Evolutionary conservation across 1,140 invertebrate genomes (phyloP).

Genomic region (Drosophila bipectinata): DNA sequence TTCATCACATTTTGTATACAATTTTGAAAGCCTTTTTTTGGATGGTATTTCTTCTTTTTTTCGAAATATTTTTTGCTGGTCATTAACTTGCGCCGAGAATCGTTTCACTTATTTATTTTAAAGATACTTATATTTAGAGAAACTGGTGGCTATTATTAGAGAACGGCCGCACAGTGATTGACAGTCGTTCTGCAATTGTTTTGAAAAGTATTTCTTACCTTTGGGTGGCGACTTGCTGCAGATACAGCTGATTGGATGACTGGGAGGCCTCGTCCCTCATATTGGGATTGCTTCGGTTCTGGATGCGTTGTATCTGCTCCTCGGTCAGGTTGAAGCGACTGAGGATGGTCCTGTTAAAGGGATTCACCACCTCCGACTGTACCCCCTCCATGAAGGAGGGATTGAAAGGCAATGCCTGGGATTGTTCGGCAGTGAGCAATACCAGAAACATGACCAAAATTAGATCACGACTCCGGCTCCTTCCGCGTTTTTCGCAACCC

Average conservation of each 20-base stretch:
- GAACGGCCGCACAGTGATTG: conserved; percentile 37
- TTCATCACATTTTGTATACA: conserved; percentile 30
- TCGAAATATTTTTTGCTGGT: conserved; percentile 7
- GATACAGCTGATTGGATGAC: conserved; percentile 21
- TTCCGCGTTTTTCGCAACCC: conserved; percentile 34
- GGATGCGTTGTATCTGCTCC: conserved; percentile 67
- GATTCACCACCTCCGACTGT: conserved; percentile 71
- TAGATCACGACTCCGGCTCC: conserved; percentile 24
- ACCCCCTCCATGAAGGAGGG: conserved; percentile 60
- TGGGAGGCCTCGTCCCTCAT: conserved; percentile 42
- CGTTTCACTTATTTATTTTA: conserved; percentile 34
- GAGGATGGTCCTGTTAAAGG: conserved; percentile 71
- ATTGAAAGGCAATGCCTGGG: conserved; percentile 50
- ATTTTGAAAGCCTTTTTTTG: background rate
- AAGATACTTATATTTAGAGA: conserved; percentile 31
- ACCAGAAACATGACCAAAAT: conserved; percentile 41
- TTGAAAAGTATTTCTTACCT: conserved; percentile 51
- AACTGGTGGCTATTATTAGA: background rate
- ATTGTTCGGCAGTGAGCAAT: conserved; percentile 35
- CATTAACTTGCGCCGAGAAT: background rate
- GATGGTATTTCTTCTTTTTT: conserved; percentile 1
- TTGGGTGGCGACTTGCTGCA: conserved; percentile 44
- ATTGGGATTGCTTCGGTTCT: conserved; percentile 50
- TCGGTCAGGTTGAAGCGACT: conserved; percentile 72
- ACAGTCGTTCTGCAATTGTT: conserved; percentile 24